Conservation (phyloP, 2,888 invertebrate species). For the Xestia xanthographa region DNA sequence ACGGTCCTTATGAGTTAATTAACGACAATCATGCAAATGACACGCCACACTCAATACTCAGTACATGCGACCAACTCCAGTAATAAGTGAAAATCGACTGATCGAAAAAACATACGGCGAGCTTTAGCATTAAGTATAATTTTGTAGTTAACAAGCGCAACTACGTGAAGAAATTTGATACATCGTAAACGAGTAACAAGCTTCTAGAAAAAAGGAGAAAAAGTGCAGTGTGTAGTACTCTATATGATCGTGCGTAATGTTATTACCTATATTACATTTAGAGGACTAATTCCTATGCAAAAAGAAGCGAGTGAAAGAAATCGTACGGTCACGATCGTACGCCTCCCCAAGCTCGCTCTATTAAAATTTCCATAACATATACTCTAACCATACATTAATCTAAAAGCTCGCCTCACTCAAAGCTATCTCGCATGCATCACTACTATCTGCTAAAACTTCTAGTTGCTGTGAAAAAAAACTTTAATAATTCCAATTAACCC, state of each 20-base stretch:
- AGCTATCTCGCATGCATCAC: conserved; percentile 83
- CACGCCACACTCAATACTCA: conserved; percentile 67
- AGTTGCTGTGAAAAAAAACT: conserved; percentile 85
- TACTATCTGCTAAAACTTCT: conserved; percentile 85
- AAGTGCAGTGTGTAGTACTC: background rate
- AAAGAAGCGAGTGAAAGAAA: conserved; percentile 53
- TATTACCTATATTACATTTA: conserved; percentile 38
- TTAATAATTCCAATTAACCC: conserved; percentile 90
- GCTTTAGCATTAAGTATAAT: conserved; percentile 62
- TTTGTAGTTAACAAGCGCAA: conserved; percentile 65
- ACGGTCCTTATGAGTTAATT: conserved; percentile 83
- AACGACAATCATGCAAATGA: conserved; percentile 84
- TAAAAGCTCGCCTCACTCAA: conserved; percentile 82
- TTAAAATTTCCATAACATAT: conserved; percentile 85
- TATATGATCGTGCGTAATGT: conserved; percentile 5
- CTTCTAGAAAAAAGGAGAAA: conserved; percentile 28
- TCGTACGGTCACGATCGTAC: conserved; percentile 54
- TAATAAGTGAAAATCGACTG: conserved; percentile 66
- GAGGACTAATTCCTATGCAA: conserved; percentile 55
- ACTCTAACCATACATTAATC: conserved; percentile 85
- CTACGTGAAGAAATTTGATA: conserved; percentile 64
- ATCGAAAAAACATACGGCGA: conserved; percentile 57
- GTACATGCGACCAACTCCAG: conserved; percentile 54
- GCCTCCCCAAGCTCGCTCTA: conserved; percentile 69
- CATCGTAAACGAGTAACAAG: conserved; percentile 35